Evolutionary conservation across 2,797 vertebrate genomes (phyloP), one percentile per base, ranked within the genome.

Genomic region (Cygnus olor): DNA sequence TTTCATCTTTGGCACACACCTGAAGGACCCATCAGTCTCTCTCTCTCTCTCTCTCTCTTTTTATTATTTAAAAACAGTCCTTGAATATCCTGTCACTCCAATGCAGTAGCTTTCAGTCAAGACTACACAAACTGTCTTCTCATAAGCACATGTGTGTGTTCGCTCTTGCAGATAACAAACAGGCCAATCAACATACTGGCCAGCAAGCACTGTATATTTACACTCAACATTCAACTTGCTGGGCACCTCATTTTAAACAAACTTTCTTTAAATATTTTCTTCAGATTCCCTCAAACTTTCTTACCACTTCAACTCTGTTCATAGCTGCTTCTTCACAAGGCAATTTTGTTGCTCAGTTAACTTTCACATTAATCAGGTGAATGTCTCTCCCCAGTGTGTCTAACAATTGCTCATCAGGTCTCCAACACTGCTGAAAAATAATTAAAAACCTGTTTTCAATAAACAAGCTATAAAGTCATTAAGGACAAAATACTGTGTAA

Each of bases 331-430:
- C 86, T 95, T 88, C 76, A 76, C 1, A 2, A 96, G 69, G 51
- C 58, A 92, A 78, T 96, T 94, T 73, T 70, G 86, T 64, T 93
- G 72, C 94, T 94, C 88, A 92, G 84, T 95, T 97, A 93, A 85
- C 84, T 92, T 90, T 85, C 93, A 54, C 88, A 97, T 96, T 96
- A 95, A 96, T 95, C 93, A 97, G 94, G 93, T 94, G 89, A 93
- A 95, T 77, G 83, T 85, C 87, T 88, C 86, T 92, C 81, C 79
- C 45, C 51, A 82, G 79, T 63, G 87, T 85, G 92, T 72, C 90
- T 89, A 94, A 95, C 79, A 94, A 95, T 83, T 94, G 89, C 95
- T 96, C 88, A 93, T 91, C 90, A 85, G 88, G 51, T 85, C 88
- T 96, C 81, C 76, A 72, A 38, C 69, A 83, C 79, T 64, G 78